Percentiles rank a stretch among this genome's conserved stretches.
Conservation (phyloP, 35 echinoderm and acorn worm species). For the Eucidaris tribuloides region DNA sequence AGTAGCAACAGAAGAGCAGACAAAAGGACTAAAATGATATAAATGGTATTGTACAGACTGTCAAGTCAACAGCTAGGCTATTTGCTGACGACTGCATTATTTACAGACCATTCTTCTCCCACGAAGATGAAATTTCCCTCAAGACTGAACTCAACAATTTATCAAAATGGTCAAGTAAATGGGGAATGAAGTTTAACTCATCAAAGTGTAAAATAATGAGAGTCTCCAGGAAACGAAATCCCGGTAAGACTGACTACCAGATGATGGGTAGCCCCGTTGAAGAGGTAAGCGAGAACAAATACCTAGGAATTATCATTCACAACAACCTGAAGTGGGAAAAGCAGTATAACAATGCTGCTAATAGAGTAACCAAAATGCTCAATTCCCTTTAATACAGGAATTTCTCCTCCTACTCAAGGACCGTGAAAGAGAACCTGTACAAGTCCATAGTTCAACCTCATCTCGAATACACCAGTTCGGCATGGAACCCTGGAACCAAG, state of each 20-base stretch:
- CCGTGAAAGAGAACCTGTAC: too few species aligned
- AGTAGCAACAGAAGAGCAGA: too few species aligned
- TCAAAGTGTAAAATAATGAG: conserved; percentile 27
- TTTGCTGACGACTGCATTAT: conserved; percentile 1
- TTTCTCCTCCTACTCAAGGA: too few species aligned
- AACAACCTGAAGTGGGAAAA: neutral
- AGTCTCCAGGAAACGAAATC: conserved; percentile 17
- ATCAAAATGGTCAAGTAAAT: neutral
- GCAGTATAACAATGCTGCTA: too few species aligned
- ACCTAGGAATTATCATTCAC: neutral
- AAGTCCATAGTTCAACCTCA: too few species aligned
- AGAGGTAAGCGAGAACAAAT: conserved; percentile 14
- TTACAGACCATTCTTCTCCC: neutral
- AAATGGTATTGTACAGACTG: too few species aligned
- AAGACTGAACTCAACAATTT: neutral
- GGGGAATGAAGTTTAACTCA: conserved; percentile 10
- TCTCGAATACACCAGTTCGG: too few species aligned
- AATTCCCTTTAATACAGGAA: too few species aligned
- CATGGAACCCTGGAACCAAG: too few species aligned
- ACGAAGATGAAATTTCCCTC: neutral
- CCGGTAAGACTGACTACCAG: conserved; percentile 7
- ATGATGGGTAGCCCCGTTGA: neutral
- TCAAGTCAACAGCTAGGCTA: too few species aligned
- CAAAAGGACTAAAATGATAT: too few species aligned
- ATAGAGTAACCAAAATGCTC: too few species aligned